phyloP scores from a whole-genome alignment of 2,113 vertebrate genomes.

The Ranitomeya variabilis region DNA sequence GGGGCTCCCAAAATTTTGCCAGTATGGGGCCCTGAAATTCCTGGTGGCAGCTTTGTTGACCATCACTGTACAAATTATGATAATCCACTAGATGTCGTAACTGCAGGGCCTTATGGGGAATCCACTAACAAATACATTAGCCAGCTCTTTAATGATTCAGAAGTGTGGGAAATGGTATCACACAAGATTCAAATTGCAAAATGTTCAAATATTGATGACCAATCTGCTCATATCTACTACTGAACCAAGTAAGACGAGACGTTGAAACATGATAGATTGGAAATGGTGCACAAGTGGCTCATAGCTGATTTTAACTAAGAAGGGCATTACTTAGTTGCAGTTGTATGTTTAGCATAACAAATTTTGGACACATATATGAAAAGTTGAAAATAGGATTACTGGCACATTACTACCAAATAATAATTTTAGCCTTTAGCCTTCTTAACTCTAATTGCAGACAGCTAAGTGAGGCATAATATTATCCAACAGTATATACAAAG shows the following conservation, averaged over 20 bases:
- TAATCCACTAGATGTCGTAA: too few relatives aligned
- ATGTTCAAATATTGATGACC: too few relatives aligned
- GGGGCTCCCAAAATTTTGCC: too few relatives aligned
- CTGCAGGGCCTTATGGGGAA: too few relatives aligned
- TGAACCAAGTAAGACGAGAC: background rate
- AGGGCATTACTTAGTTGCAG: background rate
- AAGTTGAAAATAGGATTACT: conserved; percentile 7
- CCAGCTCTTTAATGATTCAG: too few relatives aligned
- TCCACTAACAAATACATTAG: too few relatives aligned
- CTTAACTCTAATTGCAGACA: conserved; percentile 40
- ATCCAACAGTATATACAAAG: conserved; percentile 18
- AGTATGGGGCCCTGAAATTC: too few relatives aligned
- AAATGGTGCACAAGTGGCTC: background rate
- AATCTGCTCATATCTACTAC: background rate
- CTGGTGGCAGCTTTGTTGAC: too few relatives aligned
- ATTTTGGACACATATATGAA: conserved; percentile 23
- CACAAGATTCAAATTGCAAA: too few relatives aligned
- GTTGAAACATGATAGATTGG: background rate
- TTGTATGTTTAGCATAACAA: background rate
- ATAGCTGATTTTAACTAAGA: background rate
- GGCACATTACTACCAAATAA: background rate
- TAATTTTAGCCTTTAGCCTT: conserved; percentile 29
- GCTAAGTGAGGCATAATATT: conserved; percentile 15
- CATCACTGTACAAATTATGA: too few relatives aligned
- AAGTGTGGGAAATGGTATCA: too few relatives aligned